Conservation (phyloP, 2,113 vertebrate genomes). For the Chamaetylas fuelleborni region DNA sequence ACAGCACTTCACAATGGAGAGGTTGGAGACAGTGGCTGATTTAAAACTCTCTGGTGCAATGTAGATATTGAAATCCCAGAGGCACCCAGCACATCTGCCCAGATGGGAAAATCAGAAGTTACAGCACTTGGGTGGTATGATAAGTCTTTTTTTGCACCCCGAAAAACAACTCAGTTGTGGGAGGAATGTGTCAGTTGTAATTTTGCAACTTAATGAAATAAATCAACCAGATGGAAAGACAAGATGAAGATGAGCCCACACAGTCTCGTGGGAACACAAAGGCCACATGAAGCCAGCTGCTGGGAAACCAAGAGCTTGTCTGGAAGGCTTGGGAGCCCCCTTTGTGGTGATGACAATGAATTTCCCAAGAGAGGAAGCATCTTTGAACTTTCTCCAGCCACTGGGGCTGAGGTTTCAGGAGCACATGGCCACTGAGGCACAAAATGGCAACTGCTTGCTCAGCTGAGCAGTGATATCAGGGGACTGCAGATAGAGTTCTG, state of each 20-base stretch:
- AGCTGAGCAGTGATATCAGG: neutral
- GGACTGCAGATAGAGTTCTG: neutral
- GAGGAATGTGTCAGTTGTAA: constrained; percentile 66
- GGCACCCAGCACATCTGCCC: constrained; percentile 22
- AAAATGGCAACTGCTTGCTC: neutral
- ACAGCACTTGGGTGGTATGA: constrained; percentile 35
- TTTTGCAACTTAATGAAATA: constrained; percentile 64
- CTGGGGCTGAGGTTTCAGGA: neutral
- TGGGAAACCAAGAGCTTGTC: neutral
- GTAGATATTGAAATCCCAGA: neutral
- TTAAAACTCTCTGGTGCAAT: neutral
- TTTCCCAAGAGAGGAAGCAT: neutral
- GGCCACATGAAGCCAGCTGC: neutral
- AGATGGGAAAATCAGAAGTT: constrained; percentile 63
- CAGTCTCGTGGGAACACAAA: neutral
- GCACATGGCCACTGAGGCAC: neutral
- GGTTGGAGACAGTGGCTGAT: neutral
- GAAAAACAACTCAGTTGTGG: constrained; percentile 43
- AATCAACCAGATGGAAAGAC: constrained; percentile 53
- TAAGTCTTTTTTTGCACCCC: constrained; percentile 39
- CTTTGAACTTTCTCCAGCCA: neutral
- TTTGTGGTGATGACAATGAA: neutral
- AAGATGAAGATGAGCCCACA: constrained; percentile 20
- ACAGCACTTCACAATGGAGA: neutral
- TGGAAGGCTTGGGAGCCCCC: neutral